Conservation (phyloP, 2,888 invertebrate species). For the Antheraea yamamai region DNA sequence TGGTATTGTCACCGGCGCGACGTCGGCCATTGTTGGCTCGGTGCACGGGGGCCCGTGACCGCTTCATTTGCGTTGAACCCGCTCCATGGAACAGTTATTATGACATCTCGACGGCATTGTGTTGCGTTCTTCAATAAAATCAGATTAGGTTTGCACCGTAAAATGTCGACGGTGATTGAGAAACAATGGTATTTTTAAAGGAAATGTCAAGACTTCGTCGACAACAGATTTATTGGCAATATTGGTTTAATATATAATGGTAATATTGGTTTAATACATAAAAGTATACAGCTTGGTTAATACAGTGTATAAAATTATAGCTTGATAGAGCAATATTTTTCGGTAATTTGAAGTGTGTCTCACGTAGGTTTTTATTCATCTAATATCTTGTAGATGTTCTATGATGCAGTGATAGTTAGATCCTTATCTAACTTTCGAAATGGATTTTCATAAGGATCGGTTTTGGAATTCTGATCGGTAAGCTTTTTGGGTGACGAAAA, state of each 20-base stretch:
- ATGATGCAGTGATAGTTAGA: too few relatives aligned
- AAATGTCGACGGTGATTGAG: constrained; percentile 55
- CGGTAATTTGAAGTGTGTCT: too few relatives aligned
- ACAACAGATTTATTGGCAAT: background rate
- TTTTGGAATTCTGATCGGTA: too few relatives aligned
- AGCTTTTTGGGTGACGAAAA: too few relatives aligned
- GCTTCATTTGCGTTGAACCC: constrained; percentile 48
- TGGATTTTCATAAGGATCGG: too few relatives aligned
- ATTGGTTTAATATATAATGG: background rate
- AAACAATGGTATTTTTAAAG: constrained; percentile 48
- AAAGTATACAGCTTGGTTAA: background rate
- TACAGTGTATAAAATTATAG: background rate
- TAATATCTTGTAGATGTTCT: too few relatives aligned
- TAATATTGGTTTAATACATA: background rate
- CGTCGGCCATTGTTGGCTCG: background rate
- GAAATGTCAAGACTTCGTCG: constrained; percentile 15
- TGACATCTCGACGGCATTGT: constrained; percentile 42
- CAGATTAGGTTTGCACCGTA: constrained; percentile 42
- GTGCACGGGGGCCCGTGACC: constrained; percentile 35
- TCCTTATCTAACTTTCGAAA: too few relatives aligned
- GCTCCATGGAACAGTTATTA: constrained; percentile 43
- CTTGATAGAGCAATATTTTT: too few relatives aligned
- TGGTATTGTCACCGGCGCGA: background rate
- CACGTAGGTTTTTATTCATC: too few relatives aligned
- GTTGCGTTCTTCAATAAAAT: constrained; percentile 37